phyloP scores from a whole-genome alignment of 2,113 vertebrate species.

The Vulpes ferrilata region DNA sequence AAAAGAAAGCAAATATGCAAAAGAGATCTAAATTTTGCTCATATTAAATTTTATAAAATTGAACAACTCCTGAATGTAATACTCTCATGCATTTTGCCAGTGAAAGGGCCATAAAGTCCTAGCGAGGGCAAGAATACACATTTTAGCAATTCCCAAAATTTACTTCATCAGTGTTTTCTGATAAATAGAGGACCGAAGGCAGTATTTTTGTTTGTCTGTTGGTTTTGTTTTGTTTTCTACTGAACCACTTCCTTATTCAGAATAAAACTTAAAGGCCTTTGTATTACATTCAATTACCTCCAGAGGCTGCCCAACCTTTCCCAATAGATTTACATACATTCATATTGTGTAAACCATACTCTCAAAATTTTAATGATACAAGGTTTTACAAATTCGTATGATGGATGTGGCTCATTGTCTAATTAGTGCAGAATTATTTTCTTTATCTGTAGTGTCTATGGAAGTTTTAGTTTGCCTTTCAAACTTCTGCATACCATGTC shows the following conservation, averaged over 20 bases:
- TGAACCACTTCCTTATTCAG: background rate
- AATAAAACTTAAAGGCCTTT: slow-evolving; percentile 28
- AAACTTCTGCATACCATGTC: background rate
- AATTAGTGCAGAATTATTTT: background rate
- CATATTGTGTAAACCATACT: background rate
- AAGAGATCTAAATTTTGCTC: background rate
- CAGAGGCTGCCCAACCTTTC: background rate
- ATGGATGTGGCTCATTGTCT: background rate
- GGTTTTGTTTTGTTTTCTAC: background rate
- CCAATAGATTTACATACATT: background rate
- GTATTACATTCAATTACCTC: background rate
- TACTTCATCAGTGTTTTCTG: background rate
- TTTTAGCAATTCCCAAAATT: background rate
- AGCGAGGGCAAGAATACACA: background rate
- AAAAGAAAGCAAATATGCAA: background rate
- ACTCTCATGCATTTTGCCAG: background rate
- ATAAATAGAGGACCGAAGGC: background rate
- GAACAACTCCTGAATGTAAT: background rate
- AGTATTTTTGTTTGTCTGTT: background rate
- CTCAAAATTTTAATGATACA: background rate
- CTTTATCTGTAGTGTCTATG: background rate
- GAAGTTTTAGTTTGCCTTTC: background rate
- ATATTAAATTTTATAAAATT: slow-evolving; percentile 31
- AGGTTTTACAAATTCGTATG: background rate
- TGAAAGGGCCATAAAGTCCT: background rate